Evolutionary conservation across 2,888 invertebrate species (phyloP).

Genomic region (Drosophila limbata): DNA sequence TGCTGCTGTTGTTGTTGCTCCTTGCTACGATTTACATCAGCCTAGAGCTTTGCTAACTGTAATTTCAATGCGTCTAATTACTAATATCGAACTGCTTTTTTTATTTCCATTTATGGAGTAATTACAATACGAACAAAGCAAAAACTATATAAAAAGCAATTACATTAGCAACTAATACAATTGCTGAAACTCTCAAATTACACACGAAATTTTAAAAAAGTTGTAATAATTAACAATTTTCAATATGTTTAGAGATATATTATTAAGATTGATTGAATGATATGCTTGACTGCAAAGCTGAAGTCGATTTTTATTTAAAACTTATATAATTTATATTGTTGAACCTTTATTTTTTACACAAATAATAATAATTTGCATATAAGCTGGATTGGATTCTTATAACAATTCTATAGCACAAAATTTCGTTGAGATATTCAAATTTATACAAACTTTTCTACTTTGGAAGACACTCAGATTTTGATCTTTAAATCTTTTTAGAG

Average conservation of each 20-base stretch:
- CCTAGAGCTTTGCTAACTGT: slow-evolving; percentile 35
- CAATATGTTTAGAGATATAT: not conserved
- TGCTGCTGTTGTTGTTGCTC: slow-evolving; percentile 16
- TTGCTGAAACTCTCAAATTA: slow-evolving; percentile 11
- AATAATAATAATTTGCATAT: no score
- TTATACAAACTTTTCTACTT: no score
- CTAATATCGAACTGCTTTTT: slow-evolving; percentile 35
- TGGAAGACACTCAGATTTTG: no score
- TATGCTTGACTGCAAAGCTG: not conserved
- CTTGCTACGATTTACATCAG: slow-evolving; percentile 34
- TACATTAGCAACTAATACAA: slow-evolving; percentile 10
- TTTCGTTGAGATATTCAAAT: no score
- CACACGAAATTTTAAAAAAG: slow-evolving; percentile 14
- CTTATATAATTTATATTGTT: no score
- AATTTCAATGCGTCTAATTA: slow-evolving; percentile 59
- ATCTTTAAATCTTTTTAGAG: no score
- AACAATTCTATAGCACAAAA: no score
- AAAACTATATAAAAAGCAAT: slow-evolving; percentile 15
- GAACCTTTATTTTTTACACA: no score
- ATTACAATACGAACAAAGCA: slow-evolving; percentile 22
- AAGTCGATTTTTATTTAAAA: no score
- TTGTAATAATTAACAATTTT: slow-evolving; percentile 1
- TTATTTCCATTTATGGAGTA: slow-evolving; percentile 27
- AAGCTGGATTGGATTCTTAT: no score
- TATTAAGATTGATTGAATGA: slow-evolving; percentile 9